Evolutionary conservation across 2,888 invertebrate species (phyloP).

Genomic region (Pinctada fucata): DNA sequence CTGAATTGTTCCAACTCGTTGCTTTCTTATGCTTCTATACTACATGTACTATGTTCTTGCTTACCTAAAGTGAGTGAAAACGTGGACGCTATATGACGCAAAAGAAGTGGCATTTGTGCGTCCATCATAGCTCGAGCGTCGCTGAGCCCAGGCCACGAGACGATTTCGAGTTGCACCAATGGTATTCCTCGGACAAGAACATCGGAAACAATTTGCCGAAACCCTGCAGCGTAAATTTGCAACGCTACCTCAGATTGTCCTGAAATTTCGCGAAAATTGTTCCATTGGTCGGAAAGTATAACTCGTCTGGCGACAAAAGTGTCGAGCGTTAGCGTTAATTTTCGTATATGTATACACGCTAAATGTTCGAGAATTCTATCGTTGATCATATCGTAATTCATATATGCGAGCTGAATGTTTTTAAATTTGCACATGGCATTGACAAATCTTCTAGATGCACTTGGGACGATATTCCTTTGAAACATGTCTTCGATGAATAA

Average conservation of each 20-base stretch:
- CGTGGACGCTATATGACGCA: constrained; percentile 20
- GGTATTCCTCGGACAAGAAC: constrained; percentile 52
- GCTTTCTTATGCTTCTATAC: too few species aligned
- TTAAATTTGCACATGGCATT: constrained; percentile 46
- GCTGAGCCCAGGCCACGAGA: constrained; percentile 48
- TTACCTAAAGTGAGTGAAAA: constrained; percentile 27
- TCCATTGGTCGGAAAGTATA: constrained; percentile 47
- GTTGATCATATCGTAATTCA: constrained; percentile 51
- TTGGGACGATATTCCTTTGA: constrained; percentile 47
- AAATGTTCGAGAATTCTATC: constrained; percentile 42
- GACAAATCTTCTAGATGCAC: constrained; percentile 40
- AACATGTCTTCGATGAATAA: constrained; percentile 55
- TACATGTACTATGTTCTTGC: too few species aligned
- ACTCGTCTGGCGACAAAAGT: constrained; percentile 45
- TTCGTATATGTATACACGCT: constrained; percentile 34
- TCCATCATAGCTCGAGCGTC: constrained; percentile 26
- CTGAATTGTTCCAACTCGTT: too few species aligned
- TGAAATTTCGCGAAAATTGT: constrained; percentile 38
- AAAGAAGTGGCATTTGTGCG: constrained; percentile 19
- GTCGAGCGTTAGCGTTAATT: constrained; percentile 50
- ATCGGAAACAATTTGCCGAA: constrained; percentile 46
- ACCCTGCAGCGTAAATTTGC: constrained; percentile 51
- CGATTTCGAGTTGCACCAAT: constrained; percentile 46
- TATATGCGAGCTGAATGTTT: constrained; percentile 17
- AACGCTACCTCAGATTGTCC: constrained; percentile 39